phyloP scores from a whole-genome alignment of 2,797 vertebrate genomes.

The Halcyon leucocephala region DNA sequence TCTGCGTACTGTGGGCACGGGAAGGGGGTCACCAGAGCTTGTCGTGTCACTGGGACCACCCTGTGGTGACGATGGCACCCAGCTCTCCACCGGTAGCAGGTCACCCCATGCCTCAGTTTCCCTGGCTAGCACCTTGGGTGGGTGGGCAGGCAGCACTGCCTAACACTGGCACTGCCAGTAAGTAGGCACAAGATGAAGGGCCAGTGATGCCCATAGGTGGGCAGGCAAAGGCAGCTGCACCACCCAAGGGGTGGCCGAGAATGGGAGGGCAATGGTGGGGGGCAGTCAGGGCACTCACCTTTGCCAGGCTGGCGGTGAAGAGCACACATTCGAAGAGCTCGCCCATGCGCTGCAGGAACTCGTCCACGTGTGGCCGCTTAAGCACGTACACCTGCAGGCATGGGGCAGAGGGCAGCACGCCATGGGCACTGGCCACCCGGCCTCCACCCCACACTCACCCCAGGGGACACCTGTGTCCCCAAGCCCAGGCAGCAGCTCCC shows the following conservation, averaged over 20 bases:
- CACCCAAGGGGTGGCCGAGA: accelerated
- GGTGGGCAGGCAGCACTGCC: neutral
- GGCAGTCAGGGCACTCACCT: constrained; percentile 80
- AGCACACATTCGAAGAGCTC: constrained; percentile 97
- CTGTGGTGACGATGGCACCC: accelerated
- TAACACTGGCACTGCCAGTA: neutral
- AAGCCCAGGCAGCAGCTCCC: accelerated
- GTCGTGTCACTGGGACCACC: accelerated
- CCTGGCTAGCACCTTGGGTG: neutral
- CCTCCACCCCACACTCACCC: neutral
- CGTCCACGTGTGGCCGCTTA: constrained; percentile 94
- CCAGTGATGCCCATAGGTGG: neutral
- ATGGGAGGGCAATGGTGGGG: accelerated
- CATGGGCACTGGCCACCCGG: accelerated
- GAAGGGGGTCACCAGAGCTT: accelerated
- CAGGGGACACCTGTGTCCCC: neutral
- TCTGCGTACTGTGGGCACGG: constrained; percentile 87
- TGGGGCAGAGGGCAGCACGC: accelerated
- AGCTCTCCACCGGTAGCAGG: neutral
- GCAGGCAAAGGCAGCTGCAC: neutral
- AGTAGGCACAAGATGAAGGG: neutral
- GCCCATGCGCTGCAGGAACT: constrained; percentile 95
- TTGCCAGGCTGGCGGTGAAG: constrained; percentile 96
- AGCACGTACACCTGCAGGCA: constrained; percentile 91
- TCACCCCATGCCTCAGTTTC: neutral